A percentile compares a stretch with the other conserved stretches of the same genome.
These are phyloP conservation scores for Sorex fumeus DNA, from an alignment of 2,113 vertebrate genomes.

Conservation along the genomic window DNA sequence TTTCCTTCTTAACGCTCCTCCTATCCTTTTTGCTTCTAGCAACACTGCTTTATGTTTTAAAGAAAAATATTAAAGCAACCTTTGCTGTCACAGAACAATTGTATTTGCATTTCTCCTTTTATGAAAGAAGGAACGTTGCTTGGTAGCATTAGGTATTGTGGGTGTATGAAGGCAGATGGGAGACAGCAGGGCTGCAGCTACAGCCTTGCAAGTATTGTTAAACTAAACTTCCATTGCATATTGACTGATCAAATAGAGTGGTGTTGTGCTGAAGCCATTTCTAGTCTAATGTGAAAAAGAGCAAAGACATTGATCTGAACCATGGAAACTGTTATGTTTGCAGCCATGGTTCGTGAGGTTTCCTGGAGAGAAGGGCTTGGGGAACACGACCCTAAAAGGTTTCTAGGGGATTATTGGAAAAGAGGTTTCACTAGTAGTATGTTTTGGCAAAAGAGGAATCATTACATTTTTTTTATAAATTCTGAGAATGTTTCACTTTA, in stretches of 20 bases:
- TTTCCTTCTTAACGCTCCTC: not conserved
- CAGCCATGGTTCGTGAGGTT: constrained; percentile 6
- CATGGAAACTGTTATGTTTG: constrained; percentile 16
- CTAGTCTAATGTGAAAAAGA: constrained; percentile 46
- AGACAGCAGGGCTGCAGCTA: constrained; percentile 38
- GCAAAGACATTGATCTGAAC: constrained; percentile 10
- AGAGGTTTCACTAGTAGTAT: constrained; percentile 24
- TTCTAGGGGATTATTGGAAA: constrained; percentile 25
- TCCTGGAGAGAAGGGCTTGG: not conserved
- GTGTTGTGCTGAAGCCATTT: constrained; percentile 11
- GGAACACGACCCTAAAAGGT: not conserved
- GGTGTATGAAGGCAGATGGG: constrained; percentile 65
- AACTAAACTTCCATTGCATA: constrained; percentile 66
- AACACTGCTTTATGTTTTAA: not conserved
- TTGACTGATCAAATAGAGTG: constrained; percentile 29
- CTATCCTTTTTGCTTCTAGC: not conserved
- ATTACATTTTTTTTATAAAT: constrained; percentile 47
- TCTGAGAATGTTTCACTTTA: constrained; percentile 39
- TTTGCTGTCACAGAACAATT: not conserved
- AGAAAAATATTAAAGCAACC: not conserved
- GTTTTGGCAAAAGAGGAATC: constrained; percentile 59
- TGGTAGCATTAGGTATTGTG: constrained; percentile 18
- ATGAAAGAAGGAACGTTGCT: constrained; percentile 56
- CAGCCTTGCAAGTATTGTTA: constrained; percentile 68
- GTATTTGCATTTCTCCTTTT: constrained; percentile 3